Percentiles rank a stretch among this genome's conserved stretches.
Evolutionary conservation across 1,140 invertebrate genomes (phyloP).

Genomic region (Drosophila simulans): DNA sequence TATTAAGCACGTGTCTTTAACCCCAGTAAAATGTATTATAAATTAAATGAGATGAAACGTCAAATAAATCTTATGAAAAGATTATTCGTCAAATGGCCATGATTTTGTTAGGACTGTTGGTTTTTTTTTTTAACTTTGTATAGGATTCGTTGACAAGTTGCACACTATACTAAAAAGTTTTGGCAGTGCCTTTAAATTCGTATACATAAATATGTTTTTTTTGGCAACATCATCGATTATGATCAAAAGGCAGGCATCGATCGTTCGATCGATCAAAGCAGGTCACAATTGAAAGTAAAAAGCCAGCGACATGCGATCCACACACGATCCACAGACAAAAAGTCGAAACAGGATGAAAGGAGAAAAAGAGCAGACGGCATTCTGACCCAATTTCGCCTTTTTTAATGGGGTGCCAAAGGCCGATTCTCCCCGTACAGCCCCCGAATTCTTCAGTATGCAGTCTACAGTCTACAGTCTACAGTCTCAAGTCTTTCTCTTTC

Average conservation of each 20-base stretch:
- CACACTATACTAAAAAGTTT: not conserved
- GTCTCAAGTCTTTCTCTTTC: slow-evolving; percentile 48
- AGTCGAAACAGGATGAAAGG: slow-evolving; percentile 58
- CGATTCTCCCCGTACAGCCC: slow-evolving; percentile 25
- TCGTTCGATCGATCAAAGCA: slow-evolving; percentile 65
- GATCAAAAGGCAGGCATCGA: slow-evolving; percentile 74
- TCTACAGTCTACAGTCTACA: slow-evolving; percentile 2
- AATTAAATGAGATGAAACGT: not conserved
- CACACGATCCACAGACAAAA: slow-evolving; percentile 49
- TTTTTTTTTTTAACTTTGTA: no score
- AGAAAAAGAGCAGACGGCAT: slow-evolving; percentile 32
- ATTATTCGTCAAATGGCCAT: no score
- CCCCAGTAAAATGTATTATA: not conserved
- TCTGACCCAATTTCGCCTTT: slow-evolving; percentile 76
- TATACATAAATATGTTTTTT: slow-evolving; percentile 51
- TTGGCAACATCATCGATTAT: slow-evolving; percentile 77
- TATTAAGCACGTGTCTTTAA: no score
- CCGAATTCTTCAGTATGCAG: not conserved
- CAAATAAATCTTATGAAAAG: no score
- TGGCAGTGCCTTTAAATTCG: slow-evolving; percentile 1
- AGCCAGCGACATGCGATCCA: slow-evolving; percentile 49
- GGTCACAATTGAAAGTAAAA: slow-evolving; percentile 82
- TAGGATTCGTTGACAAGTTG: no score
- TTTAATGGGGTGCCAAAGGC: slow-evolving; percentile 81
- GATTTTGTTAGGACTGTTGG: no score